Conservation (phyloP, 2,113 vertebrate genomes). For the human region GRCh38 chr13:96403501-96404000, state of each 20-base stretch:
- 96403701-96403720: neutral
- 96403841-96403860: conserved; percentile 71
- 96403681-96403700: neutral
- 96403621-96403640: conserved; percentile 70
- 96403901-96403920: conserved; percentile 82
- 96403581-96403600: conserved; percentile 62
- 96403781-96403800: conserved; percentile 75
- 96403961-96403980: conserved; percentile 82
- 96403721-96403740: conserved; percentile 23
- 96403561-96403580: conserved; percentile 69
- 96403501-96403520: neutral
- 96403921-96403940: conserved; percentile 82
- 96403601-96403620: conserved; percentile 55
- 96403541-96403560: conserved; percentile 72
- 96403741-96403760: conserved; percentile 66
- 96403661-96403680: neutral
- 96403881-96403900: conserved; percentile 81
- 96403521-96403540: conserved; percentile 61
- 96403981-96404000: conserved; percentile 79
- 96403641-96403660: conserved; percentile 21
- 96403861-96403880: conserved; percentile 79
- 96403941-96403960: conserved; percentile 83
- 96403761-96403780: conserved; percentile 65
- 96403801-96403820: conserved; percentile 79
- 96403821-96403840: conserved; percentile 78